phyloP scores from a whole-genome alignment of 2,113 vertebrate species.

The Nasalis larvatus region DNA sequence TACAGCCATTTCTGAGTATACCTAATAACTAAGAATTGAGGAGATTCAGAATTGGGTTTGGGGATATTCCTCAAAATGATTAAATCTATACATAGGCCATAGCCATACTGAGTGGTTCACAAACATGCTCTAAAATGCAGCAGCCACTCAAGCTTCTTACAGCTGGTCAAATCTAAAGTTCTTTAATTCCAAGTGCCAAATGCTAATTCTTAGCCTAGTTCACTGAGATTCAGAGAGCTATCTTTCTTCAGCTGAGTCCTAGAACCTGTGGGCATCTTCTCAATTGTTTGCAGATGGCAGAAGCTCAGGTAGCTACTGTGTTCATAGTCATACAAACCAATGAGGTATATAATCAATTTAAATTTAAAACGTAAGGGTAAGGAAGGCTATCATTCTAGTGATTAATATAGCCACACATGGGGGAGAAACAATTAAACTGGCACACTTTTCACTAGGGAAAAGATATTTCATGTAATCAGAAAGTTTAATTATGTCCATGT shows the following conservation, averaged over 20 bases:
- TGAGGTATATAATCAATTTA: not conserved
- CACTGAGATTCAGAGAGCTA: not conserved
- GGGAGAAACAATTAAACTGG: conserved; percentile 8
- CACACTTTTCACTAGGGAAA: not conserved
- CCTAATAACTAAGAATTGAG: not conserved
- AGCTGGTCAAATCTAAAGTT: not conserved
- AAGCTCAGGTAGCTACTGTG: not conserved
- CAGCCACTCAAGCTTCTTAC: not conserved
- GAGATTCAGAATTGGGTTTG: not conserved
- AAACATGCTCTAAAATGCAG: not conserved
- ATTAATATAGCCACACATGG: not conserved
- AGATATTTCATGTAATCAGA: conserved; percentile 5
- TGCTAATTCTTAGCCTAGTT: not conserved
- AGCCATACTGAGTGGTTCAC: not conserved
- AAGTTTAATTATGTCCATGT: not conserved
- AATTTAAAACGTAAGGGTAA: not conserved
- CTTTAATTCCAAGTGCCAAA: not conserved
- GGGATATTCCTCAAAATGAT: not conserved
- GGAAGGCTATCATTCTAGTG: not conserved
- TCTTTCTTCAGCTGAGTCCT: not conserved
- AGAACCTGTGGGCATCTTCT: not conserved
- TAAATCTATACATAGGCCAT: not conserved
- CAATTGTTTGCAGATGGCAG: not conserved
- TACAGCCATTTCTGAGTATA: not conserved
- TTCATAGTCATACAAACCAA: not conserved